Conservation (phyloP, 2,888 invertebrate species). For the Brenthis hecate region DNA sequence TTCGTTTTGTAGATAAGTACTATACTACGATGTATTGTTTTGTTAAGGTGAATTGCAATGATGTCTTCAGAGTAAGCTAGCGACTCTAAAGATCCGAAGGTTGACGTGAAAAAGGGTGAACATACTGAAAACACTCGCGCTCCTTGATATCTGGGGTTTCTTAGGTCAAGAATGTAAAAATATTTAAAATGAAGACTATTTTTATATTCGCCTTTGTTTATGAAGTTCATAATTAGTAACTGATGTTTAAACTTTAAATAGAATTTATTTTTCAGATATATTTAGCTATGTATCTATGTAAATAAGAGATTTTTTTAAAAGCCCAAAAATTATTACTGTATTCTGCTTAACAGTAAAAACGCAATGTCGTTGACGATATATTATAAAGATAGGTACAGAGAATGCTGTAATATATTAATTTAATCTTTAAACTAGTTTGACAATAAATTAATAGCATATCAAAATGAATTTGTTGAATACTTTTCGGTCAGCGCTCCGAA, state of each 20-base stretch:
- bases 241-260: no score
- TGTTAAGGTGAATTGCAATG: constrained; percentile 47
- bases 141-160: constrained; percentile 51
- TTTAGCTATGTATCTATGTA: no score
- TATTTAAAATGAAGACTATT: not conserved
- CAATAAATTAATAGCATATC: constrained; percentile 19
- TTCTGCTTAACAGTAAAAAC: no score
- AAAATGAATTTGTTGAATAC: constrained; percentile 18
- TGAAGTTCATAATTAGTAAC: no score
- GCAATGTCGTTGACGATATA: not conserved
- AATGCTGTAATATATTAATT: not conserved
- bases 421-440: constrained; percentile 23
- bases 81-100: constrained; percentile 54
- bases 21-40: constrained; percentile 12
- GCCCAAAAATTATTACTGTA: not conserved
- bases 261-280: no score
- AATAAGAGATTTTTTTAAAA: not conserved
- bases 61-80: constrained; percentile 62
- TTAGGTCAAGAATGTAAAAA: constrained; percentile 7
- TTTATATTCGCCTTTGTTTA: not conserved
- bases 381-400: not conserved
- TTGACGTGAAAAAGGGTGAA: constrained; percentile 61
- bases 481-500: constrained; percentile 41
- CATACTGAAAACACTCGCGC: constrained; percentile 50
- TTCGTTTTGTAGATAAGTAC: not conserved